Base-by-base conservation (phyloP, 2,797 vertebrate species). In the Intellagama lesueurii region DNA sequence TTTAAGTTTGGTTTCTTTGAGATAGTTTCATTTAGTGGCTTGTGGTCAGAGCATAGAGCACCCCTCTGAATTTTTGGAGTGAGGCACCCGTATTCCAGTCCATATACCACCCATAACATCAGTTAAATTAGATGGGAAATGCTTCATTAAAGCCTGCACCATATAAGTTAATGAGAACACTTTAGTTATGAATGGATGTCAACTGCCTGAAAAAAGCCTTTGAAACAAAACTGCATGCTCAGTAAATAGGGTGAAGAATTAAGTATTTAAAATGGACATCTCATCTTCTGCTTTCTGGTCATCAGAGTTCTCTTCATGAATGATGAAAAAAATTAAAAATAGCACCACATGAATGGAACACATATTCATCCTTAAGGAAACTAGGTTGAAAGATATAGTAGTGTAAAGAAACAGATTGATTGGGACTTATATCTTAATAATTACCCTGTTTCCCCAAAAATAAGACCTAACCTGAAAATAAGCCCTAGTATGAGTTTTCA, bases 61-160 rank as follows among this genome's bases (percentile, higher is more conserved):
- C 52, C 7, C 52, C 52, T 56, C 52, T 8, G 52, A 56, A 56
- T 56, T 7, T 56, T 56, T 56, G 52, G 52, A 56, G 12, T 56
- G 52, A 56, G 52, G 7, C 12, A 56, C 12, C 52, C 52, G 7
- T 56, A 8, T 56, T 56, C 52, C 52, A 56, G 1, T 40, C 40
- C 40, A 40, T 40, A 56, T 8, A 1, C 52, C 12, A 56, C 52
- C 12, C 12, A 56, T 14, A 80, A 75, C 64, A 69, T 85, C 47
- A 7, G 87, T 30, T 84, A 87, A 64, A 91, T 91, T 92, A 90
- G 79, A 92, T 92, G 83, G 85, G 82, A 75, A 77, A 56, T 76
- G 87, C 85, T 91, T 92, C 81, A 76, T 92, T 93, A 84, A 88
- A 49, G 26, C 0, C 0, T 2, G 82, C 24, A 86, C 11, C 77